phyloP scores from a whole-genome alignment of 2,113 vertebrate genomes.

The Ailurus styani region DNA sequence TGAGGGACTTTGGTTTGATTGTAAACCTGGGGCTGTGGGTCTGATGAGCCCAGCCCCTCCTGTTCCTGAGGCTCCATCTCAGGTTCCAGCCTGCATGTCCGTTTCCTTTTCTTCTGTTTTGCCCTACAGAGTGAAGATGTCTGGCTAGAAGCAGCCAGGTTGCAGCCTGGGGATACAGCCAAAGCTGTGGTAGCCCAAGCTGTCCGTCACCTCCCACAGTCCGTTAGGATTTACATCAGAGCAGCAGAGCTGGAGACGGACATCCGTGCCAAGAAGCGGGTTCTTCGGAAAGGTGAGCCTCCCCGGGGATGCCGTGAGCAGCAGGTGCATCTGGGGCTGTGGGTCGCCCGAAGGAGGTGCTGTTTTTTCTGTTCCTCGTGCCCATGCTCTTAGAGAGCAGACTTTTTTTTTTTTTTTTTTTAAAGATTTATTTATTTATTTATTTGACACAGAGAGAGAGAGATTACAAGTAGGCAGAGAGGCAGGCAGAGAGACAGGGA shows the following conservation, averaged over 20 bases:
- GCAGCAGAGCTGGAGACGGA: conserved; percentile 98
- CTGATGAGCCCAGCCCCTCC: neutral
- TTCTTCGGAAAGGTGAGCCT: conserved; percentile 93
- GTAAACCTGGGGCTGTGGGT: neutral
- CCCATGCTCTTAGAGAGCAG: neutral
- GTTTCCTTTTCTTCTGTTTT: neutral
- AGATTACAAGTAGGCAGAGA: too few relatives aligned
- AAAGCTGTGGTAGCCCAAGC: conserved; percentile 98
- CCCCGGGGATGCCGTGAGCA: accelerated
- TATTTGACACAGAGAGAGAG: too few relatives aligned
- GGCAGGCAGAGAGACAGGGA: too few relatives aligned
- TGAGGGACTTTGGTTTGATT: neutral
- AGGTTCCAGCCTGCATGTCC: accelerated
- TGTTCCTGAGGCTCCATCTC: neutral
- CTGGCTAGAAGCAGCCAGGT: conserved; percentile 95
- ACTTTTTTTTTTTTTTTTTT: too few relatives aligned
- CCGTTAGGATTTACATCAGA: conserved; percentile 96
- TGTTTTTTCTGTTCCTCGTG: neutral
- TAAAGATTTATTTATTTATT: too few relatives aligned
- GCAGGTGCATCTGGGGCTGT: accelerated
- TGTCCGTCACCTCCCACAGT: conserved; percentile 95
- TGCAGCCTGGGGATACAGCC: conserved; percentile 97
- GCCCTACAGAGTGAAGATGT: conserved; percentile 94
- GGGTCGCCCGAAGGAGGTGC: too few relatives aligned
- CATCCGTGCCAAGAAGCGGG: conserved; percentile 95